phyloP scores from a whole-genome alignment of 2,888 invertebrate genomes.

The Pediacus dermestoides region DNA sequence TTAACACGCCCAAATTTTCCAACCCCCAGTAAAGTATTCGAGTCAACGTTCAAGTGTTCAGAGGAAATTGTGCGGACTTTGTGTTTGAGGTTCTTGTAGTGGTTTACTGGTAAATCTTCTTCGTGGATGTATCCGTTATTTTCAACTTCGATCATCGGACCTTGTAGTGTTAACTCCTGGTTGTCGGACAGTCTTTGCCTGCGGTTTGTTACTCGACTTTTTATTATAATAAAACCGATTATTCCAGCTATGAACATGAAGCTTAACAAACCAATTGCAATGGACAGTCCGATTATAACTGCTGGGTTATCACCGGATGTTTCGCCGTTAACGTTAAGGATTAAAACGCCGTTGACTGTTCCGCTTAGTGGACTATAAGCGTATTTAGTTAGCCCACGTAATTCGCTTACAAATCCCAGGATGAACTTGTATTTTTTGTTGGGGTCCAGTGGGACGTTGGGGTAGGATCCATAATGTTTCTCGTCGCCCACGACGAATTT shows the following conservation, averaged over 20 bases:
- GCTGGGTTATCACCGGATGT: slow-evolving; percentile 45
- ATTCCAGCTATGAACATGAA: slow-evolving; percentile 62
- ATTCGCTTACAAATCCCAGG: slow-evolving; percentile 67
- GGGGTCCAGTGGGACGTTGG: slow-evolving; percentile 69
- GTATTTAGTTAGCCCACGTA: slow-evolving; percentile 62
- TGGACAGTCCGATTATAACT: slow-evolving; percentile 48
- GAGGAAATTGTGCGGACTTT: slow-evolving; percentile 72
- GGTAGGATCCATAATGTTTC: slow-evolving; percentile 67
- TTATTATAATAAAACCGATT: slow-evolving; percentile 61
- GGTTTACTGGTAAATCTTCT: slow-evolving; percentile 64
- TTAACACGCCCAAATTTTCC: slow-evolving; percentile 79
- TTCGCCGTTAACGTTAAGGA: slow-evolving; percentile 52
- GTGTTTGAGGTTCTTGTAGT: slow-evolving; percentile 71
- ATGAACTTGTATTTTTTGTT: slow-evolving; percentile 64
- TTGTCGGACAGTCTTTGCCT: slow-evolving; percentile 55
- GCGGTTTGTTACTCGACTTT: slow-evolving; percentile 49
- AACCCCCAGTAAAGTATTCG: slow-evolving; percentile 62
- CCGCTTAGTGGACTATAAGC: slow-evolving; percentile 54
- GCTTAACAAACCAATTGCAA: slow-evolving; percentile 70
- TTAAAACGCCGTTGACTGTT: slow-evolving; percentile 50
- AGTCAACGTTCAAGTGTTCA: slow-evolving; percentile 68
- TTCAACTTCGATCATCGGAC: slow-evolving; percentile 76
- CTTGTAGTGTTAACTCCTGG: slow-evolving; percentile 71
- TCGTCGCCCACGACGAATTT: slow-evolving; percentile 77
- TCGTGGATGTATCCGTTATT: slow-evolving; percentile 76